Evolutionary conservation across 2,797 vertebrate genomes (phyloP).

Genomic region (Avahi laniger): DNA sequence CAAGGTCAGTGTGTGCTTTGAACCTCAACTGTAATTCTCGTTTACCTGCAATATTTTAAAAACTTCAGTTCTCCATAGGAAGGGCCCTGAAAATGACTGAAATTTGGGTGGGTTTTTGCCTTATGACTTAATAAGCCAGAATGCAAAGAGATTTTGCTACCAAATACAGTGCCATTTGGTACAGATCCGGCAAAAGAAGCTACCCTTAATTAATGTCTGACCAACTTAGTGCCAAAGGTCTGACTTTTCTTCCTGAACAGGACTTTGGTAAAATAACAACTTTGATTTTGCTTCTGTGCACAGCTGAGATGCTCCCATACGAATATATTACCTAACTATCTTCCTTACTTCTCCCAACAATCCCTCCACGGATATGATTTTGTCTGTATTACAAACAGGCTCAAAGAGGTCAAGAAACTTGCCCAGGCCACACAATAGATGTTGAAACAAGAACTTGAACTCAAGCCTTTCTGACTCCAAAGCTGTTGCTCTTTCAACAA

Average conservation of each 20-base stretch:
- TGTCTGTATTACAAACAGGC: background rate
- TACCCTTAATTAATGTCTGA: slow-evolving; percentile 61
- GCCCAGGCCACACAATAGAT: background rate
- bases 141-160: background rate
- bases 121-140: slow-evolving; percentile 15
- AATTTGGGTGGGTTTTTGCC: background rate
- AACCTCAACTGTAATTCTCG: background rate
- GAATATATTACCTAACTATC: background rate
- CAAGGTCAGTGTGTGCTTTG: background rate
- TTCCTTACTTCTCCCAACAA: background rate
- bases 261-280: background rate
- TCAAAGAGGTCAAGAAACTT: background rate
- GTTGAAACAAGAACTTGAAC: background rate
- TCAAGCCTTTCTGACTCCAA: background rate
- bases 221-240: slow-evolving; percentile 47
- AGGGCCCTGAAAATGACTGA: background rate
- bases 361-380: background rate
- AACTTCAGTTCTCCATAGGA: background rate
- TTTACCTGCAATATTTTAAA: background rate
- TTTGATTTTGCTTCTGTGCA: background rate
- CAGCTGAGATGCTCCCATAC: background rate
- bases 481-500: background rate
- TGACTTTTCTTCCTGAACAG: background rate
- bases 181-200: background rate
- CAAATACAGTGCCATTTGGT: background rate